Evolutionary conservation across 2,888 invertebrate genomes (phyloP), one percentile per base, ranked within the genome.

Genomic region (Acanthacorydalis orientalis): DNA sequence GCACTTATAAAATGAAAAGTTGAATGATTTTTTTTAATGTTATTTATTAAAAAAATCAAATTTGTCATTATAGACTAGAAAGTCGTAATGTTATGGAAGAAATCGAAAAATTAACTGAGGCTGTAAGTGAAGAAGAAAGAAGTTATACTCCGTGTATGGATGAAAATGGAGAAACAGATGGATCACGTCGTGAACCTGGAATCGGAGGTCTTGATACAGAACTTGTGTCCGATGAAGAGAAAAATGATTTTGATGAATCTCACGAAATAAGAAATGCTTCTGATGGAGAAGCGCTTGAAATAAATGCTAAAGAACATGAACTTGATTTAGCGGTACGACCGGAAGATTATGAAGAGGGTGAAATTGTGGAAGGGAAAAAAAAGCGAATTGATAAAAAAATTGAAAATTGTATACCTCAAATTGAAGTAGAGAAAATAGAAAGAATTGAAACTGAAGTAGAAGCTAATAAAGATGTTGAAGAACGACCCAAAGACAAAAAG

Each of bases 91-190:
- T 47, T 2, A 47, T 47, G 8, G 47, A 43, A 7, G 49, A 47
- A 43, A 47, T 47, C 15, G 64, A 62, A 50, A 70, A 72, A 55
- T 71, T 76, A 71, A 77, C 77, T 0, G 77, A 77, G 59, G 75
- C 75, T 49, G 75, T 77, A 52, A 77, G 77, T 56, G 77, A 77
- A 50, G 75, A 75, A 54, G 80, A 80, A 62, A 68, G 81, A 50
- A 80, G 79, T 52, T 82, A 81, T 60, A 82, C 82, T 46, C 82
- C 82, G 0, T 80, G 81, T 54, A 68, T 82, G 47, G 82, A 82
- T 61, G 82, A 82, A 60, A 70, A 71, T 55, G 74, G 73, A 53
- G 53, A 55, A 4, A 53, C 56, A 41, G 48, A 38, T 11, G 31
- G 3, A 10, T 23, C 11, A 23, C 34, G 31, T 32, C 33, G 47